Conservation (phyloP, 2,113 vertebrate genomes). For the Perca fluviatilis region DNA sequence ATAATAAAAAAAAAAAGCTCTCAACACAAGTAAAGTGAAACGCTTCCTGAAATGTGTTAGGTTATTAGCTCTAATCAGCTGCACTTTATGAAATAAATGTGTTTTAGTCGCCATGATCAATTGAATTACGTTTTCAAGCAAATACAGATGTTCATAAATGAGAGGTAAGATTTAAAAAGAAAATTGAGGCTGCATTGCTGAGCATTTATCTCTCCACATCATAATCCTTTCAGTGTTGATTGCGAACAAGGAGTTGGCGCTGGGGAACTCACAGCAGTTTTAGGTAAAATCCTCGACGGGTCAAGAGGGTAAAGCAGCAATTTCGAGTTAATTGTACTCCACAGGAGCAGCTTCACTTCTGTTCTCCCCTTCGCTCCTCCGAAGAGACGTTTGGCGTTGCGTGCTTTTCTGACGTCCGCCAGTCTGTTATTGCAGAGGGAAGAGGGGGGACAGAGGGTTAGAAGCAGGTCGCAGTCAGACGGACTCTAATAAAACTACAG, state of each 20-base stretch:
- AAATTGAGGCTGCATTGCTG: neutral
- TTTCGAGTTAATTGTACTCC: conserved; percentile 68
- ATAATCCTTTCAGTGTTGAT: conserved; percentile 33
- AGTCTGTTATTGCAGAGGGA: conserved; percentile 66
- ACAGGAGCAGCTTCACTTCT: conserved; percentile 66
- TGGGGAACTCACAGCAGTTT: conserved; percentile 74
- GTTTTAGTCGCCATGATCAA: conserved; percentile 35
- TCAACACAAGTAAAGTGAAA: neutral
- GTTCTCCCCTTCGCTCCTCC: conserved; percentile 38
- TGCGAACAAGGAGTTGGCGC: neutral
- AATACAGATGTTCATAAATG: conserved; percentile 54
- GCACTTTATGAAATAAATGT: conserved; percentile 38
- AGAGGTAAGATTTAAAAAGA: conserved; percentile 28
- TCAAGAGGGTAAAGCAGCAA: conserved; percentile 64
- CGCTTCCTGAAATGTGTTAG: neutral
- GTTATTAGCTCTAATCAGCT: conserved; percentile 37
- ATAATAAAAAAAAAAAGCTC: neutral
- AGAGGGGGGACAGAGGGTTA: conserved; percentile 64
- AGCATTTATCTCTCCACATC: conserved; percentile 23
- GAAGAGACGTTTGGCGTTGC: conserved; percentile 43
- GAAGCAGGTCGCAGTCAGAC: conserved; percentile 32
- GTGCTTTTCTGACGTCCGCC: conserved; percentile 54
- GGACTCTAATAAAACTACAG: conserved; percentile 44
- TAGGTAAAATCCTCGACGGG: conserved; percentile 67
- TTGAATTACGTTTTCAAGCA: conserved; percentile 28